Percentiles rank a stretch among this genome's conserved stretches.
These are phyloP conservation scores for Andrena dorsata DNA, from an alignment of 2,888 invertebrate genomes.

Conservation along the genomic window DNA sequence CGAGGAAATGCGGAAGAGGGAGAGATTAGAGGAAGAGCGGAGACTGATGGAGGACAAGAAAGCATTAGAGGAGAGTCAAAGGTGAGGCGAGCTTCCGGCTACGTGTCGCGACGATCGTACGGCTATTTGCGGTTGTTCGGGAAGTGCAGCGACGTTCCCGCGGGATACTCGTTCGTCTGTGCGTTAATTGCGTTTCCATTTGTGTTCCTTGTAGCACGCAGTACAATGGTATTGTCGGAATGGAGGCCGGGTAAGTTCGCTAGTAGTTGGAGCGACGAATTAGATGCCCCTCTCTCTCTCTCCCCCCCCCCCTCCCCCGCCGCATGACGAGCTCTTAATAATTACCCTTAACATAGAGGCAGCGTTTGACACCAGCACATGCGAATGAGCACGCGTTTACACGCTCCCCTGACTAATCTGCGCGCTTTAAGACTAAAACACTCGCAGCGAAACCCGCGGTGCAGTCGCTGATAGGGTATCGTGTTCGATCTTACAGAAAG, in stretches of 20 bases:
- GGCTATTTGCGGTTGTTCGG: constrained; percentile 1
- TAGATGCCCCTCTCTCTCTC: too few relatives aligned
- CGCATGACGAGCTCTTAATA: constrained; percentile 46
- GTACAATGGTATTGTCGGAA: constrained; percentile 86
- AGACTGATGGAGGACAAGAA: constrained; percentile 86
- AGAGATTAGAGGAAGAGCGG: constrained; percentile 90
- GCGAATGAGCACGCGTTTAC: constrained; percentile 25
- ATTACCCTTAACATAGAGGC: constrained; percentile 39
- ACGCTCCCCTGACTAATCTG: constrained; percentile 22
- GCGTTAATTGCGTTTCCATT: constrained; percentile 67
- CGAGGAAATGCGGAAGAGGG: constrained; percentile 93
- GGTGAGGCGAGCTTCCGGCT: constrained; percentile 82
- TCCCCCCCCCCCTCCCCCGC: too few relatives aligned
- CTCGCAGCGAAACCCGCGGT: background rate
- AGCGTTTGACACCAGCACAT: constrained; percentile 10
- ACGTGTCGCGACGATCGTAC: background rate
- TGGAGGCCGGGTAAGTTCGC: constrained; percentile 86
- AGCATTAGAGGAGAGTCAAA: constrained; percentile 88
- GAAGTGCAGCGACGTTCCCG: constrained; percentile 16
- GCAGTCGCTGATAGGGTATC: background rate
- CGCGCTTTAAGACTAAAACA: constrained; percentile 28
- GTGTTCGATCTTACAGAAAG: constrained; percentile 85
- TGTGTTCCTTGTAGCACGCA: constrained; percentile 85
- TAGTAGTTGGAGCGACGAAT: constrained; percentile 58
- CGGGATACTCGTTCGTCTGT: constrained; percentile 48